phyloP scores from a whole-genome alignment of 2,797 vertebrate species.

The Microchirus variegatus region DNA sequence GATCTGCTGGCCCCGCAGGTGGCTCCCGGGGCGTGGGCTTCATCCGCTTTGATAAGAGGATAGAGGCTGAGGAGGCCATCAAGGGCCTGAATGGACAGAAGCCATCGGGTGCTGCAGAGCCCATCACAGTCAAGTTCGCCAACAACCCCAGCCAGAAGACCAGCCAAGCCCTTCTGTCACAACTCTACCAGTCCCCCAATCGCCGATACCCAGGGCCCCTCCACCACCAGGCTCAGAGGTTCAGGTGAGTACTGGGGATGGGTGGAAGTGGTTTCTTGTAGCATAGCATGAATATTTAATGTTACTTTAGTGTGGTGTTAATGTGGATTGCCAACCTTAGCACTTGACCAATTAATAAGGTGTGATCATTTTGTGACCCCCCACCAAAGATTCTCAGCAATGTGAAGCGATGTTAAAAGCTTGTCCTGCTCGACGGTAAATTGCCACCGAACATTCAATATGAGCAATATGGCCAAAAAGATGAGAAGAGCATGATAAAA shows the following conservation, averaged over 20 bases:
- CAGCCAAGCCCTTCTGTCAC: conserved; percentile 98
- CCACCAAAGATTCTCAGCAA: conserved; percentile 2
- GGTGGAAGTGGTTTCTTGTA: conserved; percentile 7
- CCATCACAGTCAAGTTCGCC: conserved; percentile 99
- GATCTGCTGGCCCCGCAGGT: conserved; percentile 89
- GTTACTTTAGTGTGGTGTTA: conserved; percentile 3
- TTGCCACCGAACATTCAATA: too few relatives aligned
- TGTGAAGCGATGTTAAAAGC: background rate
- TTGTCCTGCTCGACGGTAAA: conserved; percentile 7
- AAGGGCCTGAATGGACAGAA: conserved; percentile 99
- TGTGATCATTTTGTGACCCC: background rate
- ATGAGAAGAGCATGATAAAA: too few relatives aligned
- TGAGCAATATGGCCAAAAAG: too few relatives aligned
- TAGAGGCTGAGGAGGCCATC: conserved; percentile 99
- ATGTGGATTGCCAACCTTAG: conserved; percentile 40
- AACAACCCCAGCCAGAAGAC: conserved; percentile 99
- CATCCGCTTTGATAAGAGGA: conserved; percentile 99
- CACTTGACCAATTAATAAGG: background rate
- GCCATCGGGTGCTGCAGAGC: conserved; percentile 97
- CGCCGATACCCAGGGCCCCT: conserved; percentile 98
- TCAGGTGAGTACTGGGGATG: conserved; percentile 88
- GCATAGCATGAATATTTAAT: conserved; percentile 1
- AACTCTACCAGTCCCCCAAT: conserved; percentile 99
- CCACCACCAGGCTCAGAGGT: conserved; percentile 99
- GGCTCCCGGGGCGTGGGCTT: conserved; percentile 99